These are phyloP conservation scores for Sarcophaga bullata DNA, from an alignment of 1,140 invertebrate genomes.

Conservation along the genomic window DNA sequence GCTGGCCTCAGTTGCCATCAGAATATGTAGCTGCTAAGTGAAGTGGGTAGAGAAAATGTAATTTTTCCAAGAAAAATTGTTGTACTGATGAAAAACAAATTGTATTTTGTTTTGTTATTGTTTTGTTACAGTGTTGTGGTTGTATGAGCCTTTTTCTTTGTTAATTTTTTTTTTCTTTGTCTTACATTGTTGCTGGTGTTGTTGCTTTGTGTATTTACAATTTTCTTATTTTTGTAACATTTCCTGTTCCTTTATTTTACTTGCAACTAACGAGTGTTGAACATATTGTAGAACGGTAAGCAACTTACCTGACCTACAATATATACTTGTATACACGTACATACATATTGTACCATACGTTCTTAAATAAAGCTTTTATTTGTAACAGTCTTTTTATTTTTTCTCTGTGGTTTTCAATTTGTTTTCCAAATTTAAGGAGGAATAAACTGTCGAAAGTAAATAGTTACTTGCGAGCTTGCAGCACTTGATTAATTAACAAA, in stretches of 20 bases:
- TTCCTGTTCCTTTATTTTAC: slow-evolving; percentile 38
- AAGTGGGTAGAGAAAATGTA: not conserved
- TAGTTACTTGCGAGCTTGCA: too few relatives aligned
- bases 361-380: too few relatives aligned
- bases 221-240: slow-evolving; percentile 29
- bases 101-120: not conserved
- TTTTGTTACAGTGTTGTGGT: not conserved
- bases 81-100: not conserved
- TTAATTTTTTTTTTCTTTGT: not conserved
- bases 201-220: slow-evolving; percentile 4
- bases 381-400: too few relatives aligned
- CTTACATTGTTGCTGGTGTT: not conserved
- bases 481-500: too few relatives aligned
- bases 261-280: slow-evolving; percentile 33
- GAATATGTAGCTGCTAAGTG: too few relatives aligned
- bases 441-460: too few relatives aligned
- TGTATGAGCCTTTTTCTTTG: slow-evolving; percentile 2
- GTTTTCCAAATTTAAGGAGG: too few relatives aligned
- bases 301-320: not conserved
- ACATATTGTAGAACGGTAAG: slow-evolving; percentile 35
- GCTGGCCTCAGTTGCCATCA: too few relatives aligned
- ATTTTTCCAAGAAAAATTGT: not conserved
- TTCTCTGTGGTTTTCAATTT: too few relatives aligned
- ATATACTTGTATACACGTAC: too few relatives aligned
- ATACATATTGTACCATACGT: too few relatives aligned